These are phyloP conservation scores for Pseudomyrmex concolor DNA, from an alignment of 1,140 invertebrate genomes.

Conservation along the genomic window DNA sequence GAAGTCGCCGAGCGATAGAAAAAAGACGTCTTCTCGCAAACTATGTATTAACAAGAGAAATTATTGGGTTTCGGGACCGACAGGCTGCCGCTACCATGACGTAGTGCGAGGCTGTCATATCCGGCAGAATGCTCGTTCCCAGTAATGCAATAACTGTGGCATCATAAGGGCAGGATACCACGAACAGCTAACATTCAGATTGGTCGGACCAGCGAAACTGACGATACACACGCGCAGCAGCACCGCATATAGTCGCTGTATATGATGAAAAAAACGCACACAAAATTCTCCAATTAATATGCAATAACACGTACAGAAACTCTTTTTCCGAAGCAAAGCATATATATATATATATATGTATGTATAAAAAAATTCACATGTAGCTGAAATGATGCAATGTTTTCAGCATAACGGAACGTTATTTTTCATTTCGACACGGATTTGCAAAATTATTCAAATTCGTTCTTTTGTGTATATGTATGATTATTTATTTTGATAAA, in stretches of 20 bases:
- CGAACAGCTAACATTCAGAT: slow-evolving; percentile 73
- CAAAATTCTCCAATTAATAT: slow-evolving; percentile 56
- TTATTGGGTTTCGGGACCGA: slow-evolving; percentile 56
- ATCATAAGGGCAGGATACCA: slow-evolving; percentile 73
- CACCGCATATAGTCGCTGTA: slow-evolving; percentile 1
- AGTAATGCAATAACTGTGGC: slow-evolving; percentile 76
- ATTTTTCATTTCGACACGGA: slow-evolving; percentile 2
- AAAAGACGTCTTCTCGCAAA: slow-evolving; percentile 50
- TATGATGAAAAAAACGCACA: slow-evolving; percentile 24
- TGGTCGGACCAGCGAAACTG: slow-evolving; percentile 55
- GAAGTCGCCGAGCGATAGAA: slow-evolving; percentile 36
- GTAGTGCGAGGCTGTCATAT: slow-evolving; percentile 56
- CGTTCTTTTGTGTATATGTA: slow-evolving; percentile 10
- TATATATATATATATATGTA: too few species aligned
- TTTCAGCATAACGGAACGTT: slow-evolving; percentile 22
- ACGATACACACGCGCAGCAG: slow-evolving; percentile 22
- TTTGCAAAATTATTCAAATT: slow-evolving; percentile 27
- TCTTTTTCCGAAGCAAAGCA: slow-evolving; percentile 3
- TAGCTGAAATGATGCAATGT: slow-evolving; percentile 14
- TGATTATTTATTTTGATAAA: too few species aligned
- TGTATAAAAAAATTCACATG: slow-evolving; percentile 13
- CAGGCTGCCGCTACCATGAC: slow-evolving; percentile 54
- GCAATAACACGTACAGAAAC: slow-evolving; percentile 38
- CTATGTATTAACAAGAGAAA: slow-evolving; percentile 67
- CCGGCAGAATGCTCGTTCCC: slow-evolving; percentile 69